Base-by-base conservation (phyloP, 2,888 invertebrate genomes). In the Dicyrtoma fusca region DNA sequence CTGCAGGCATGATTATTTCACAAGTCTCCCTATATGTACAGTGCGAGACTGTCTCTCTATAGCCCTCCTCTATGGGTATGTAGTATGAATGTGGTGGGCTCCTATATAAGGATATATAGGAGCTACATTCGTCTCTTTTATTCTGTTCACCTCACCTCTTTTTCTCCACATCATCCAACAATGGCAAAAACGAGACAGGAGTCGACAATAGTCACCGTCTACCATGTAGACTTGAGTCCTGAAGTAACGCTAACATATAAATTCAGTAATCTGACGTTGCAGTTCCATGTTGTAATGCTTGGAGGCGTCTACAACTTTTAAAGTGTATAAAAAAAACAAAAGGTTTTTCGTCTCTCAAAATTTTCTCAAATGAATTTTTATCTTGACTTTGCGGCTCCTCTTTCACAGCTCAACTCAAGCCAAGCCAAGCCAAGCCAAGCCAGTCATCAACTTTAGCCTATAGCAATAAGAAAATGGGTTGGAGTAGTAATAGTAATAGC, bases 201-300 rank as follows among this genome's bases (percentile, higher is more conserved):
- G 34, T 34, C 34, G 34, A 34, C 34, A 34, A 34, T 34, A 34
- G 34, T 34, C 34, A 34, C 34, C 34, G 34, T 34, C 8, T 34
- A 34, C 34, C 34, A 34, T 34, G 34, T 34, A 34, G 55, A 21
- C 55, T 19, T 51, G 51, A 51, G 55, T 55, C 55, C 51, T 51
- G 55, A 13, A 23, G 55, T 55, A 23, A 55, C 13, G 14, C 8
- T 55, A 55, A 13, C 25, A 19, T 10, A 23, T 63, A 45, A 47
- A 63, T 3, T 47, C 25, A 63, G 53, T 65, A 65, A 49, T 65
- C 65, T 65, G 66, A 55, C 53, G 53, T 25, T 53, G 51, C 66
- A 66, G 42, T 66, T 49, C 34, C 49, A 49, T 49, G 17, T 49
- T 66, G 66, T 55, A 53, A 66, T 66, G 66, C 66, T 66, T 53